Base-by-base conservation (phyloP, 2,113 vertebrate genomes). In the Hemibagrus wyckioides region DNA sequence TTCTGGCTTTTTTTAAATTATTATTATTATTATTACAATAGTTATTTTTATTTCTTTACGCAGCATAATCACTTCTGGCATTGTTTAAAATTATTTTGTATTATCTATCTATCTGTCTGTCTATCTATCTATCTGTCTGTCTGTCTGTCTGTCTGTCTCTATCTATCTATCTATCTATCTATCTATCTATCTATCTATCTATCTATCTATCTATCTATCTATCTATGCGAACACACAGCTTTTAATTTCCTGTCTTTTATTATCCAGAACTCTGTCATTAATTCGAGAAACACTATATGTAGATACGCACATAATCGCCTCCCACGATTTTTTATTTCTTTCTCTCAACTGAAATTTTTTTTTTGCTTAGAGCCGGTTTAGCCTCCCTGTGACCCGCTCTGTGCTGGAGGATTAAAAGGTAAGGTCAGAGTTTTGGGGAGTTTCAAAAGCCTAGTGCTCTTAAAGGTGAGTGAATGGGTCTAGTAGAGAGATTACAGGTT, bases 341-440 rank as follows among this genome's bases (percentile, higher is more conserved):
- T 80, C 61, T 69, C 17, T n/a, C 56, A 33, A 73, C 23, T 73
- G 36, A 21, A 73, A 30, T 65, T 23, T 73, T 63, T 50, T 77
- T 44, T 54, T 50, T 65, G 28, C 61, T 73, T n/a, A 15, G 73
- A 86, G 75, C 41, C 17, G 41, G n/a, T 85, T 63, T 61, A 50
- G 41, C 39, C 41, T 50, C 30, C 25, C 10, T 0, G 2, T 77
- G 73, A 69, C 83, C 83, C 41, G 82, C 65, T 84, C 19, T 28
- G 81, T 83, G 59, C 39, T 71, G 82, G 7, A 59, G 33, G 15
- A 19, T 84, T 36, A 15, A 67, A 81, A 80, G 57, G 28, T 15
- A 63, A 39, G 56, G 63, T 52, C 67, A 44, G 41, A 44, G 44
- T 75, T 77, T 69, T 36, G 1, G 73, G 25, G 41, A n/a, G 75